Evolutionary conservation across 2,888 invertebrate species (phyloP).

Genomic region (Charanyca ferruginea): DNA sequence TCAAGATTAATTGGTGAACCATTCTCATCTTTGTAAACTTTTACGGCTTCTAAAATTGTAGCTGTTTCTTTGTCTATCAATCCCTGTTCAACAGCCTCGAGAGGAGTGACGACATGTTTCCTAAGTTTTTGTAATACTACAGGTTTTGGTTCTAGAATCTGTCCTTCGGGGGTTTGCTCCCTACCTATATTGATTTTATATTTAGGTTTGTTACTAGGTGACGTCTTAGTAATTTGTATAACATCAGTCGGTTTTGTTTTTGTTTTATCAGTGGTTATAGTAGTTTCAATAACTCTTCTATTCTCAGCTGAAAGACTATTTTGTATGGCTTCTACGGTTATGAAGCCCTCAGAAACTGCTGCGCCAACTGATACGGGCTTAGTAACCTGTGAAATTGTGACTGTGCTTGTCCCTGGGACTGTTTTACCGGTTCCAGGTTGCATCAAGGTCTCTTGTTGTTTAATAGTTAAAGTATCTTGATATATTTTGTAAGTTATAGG

Average conservation of each 20-base stretch:
- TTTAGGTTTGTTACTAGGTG: constrained; percentile 92
- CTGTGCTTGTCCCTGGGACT: constrained; percentile 66
- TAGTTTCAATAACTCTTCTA: constrained; percentile 70
- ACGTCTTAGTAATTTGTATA: constrained; percentile 91
- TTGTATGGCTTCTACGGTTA: constrained; percentile 89
- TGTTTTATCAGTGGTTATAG: constrained; percentile 66
- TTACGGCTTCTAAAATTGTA: constrained; percentile 92
- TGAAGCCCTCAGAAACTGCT: constrained; percentile 90
- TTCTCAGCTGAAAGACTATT: constrained; percentile 84
- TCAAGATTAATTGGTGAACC: constrained; percentile 93
- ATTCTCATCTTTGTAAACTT: constrained; percentile 90
- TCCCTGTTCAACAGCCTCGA: constrained; percentile 95
- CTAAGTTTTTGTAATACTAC: constrained; percentile 95
- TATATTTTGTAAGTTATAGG: constrained; percentile 74
- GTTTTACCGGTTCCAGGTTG: constrained; percentile 50
- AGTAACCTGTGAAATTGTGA: constrained; percentile 76
- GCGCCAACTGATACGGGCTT: constrained; percentile 92
- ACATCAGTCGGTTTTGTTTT: constrained; percentile 83
- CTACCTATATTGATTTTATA: constrained; percentile 92
- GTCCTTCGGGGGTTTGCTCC: constrained; percentile 90
- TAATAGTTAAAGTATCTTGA: constrained; percentile 61
- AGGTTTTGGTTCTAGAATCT: constrained; percentile 92
- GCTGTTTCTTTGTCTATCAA: constrained; percentile 95
- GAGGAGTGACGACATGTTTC: constrained; percentile 94
- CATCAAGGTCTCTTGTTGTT: constrained; percentile 51